Conservation (phyloP, 2,113 vertebrate species). For the Percina caprodes region DNA sequence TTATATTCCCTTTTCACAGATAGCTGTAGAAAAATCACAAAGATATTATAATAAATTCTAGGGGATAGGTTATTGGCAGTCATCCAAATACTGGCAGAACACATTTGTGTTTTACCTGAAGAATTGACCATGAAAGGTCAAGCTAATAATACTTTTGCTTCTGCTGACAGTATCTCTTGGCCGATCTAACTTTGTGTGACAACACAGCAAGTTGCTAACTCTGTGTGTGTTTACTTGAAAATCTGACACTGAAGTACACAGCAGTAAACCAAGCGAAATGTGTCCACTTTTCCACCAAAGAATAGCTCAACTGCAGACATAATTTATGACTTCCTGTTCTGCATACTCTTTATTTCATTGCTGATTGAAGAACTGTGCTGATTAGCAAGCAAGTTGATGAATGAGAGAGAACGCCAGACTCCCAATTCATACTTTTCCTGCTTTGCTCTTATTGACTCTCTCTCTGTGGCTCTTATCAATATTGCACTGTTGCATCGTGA, state of each 20-base stretch:
- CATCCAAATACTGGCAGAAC: constrained; percentile 22
- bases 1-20: background rate
- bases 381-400: constrained; percentile 68
- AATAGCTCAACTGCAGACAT: constrained; percentile 38
- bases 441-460: constrained; percentile 76
- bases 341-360: constrained; percentile 41
- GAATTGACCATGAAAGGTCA: constrained; percentile 55
- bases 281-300: constrained; percentile 26
- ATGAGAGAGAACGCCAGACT: constrained; percentile 71
- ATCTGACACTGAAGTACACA: constrained; percentile 10
- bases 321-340: constrained; percentile 48
- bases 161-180: constrained; percentile 40
- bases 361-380: constrained; percentile 66
- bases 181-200: constrained; percentile 45
- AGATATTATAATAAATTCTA: constrained; percentile 1
- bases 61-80: constrained; percentile 21
- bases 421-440: constrained; percentile 65
- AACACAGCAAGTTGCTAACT: constrained; percentile 27
- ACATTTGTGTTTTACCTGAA: constrained; percentile 45
- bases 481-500: constrained; percentile 75
- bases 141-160: constrained; percentile 53
- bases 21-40: background rate
- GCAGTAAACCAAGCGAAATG: constrained; percentile 30
- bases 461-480: constrained; percentile 81
- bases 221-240: background rate